phyloP scores from a whole-genome alignment of 2,888 invertebrate genomes.

The Embidobia sp. region DNA sequence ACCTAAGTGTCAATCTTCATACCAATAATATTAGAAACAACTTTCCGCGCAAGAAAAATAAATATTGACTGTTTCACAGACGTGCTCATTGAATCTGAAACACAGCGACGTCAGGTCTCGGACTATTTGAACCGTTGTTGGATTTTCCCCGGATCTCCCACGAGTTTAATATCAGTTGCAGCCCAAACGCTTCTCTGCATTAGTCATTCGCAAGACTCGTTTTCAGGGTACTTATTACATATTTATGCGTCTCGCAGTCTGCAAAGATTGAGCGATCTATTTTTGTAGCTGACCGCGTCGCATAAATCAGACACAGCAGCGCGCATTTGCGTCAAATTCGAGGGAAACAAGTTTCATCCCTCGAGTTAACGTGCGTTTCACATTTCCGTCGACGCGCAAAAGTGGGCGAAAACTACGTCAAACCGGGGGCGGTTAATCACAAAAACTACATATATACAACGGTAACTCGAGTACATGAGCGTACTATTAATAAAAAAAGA shows the following conservation, averaged over 20 bases:
- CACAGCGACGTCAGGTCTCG: too few species aligned
- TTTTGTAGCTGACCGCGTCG: constrained; percentile 47
- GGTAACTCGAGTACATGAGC: constrained; percentile 1
- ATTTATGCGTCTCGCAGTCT: constrained; percentile 42
- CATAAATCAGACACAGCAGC: constrained; percentile 42
- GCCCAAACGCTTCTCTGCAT: constrained; percentile 24
- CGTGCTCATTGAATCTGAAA: too few species aligned
- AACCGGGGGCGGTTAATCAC: constrained; percentile 47
- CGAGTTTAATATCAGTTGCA: constrained; percentile 19
- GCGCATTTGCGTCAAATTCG: constrained; percentile 47
- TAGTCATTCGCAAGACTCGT: constrained; percentile 45
- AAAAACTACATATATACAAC: constrained; percentile 25
- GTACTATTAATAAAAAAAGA: background rate
- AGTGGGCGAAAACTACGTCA: constrained; percentile 57
- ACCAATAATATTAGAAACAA: too few species aligned
- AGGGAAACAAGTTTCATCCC: constrained; percentile 53
- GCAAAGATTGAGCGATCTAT: constrained; percentile 52
- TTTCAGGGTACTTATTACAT: constrained; percentile 39
- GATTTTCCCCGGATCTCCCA: too few species aligned
- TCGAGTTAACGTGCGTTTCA: constrained; percentile 32
- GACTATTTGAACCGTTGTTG: background rate
- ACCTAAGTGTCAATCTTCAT: too few species aligned
- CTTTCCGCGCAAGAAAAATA: too few species aligned
- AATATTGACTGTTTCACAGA: too few species aligned
- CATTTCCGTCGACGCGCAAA: constrained; percentile 29